These are phyloP conservation scores for Hypselothyrea guttata DNA, from an alignment of 2,888 invertebrate species.

Conservation along the genomic window DNA sequence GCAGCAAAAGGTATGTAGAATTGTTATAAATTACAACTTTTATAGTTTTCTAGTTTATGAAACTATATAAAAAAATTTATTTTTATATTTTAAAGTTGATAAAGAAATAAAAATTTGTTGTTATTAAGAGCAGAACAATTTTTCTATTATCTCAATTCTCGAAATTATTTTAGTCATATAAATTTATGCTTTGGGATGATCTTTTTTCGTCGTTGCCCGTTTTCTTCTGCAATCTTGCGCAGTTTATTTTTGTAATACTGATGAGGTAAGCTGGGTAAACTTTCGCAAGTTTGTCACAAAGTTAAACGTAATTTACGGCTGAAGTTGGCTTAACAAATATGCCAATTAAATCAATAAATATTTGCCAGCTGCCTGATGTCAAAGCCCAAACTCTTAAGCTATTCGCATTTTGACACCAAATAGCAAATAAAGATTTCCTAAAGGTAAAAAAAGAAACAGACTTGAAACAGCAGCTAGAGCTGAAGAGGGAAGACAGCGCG, in stretches of 20 bases:
- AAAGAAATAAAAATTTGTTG: too few relatives aligned
- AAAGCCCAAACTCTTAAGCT: conserved; percentile 16
- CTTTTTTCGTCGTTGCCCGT: too few relatives aligned
- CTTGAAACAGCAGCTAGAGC: conserved; percentile 19
- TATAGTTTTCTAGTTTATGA: too few relatives aligned
- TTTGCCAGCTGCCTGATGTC: conserved; percentile 55
- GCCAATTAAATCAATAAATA: conserved; percentile 69
- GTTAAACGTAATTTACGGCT: conserved; percentile 2
- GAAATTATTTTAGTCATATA: too few relatives aligned
- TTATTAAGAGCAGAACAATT: too few relatives aligned
- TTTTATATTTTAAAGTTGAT: too few relatives aligned
- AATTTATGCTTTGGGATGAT: too few relatives aligned
- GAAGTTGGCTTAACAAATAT: conserved; percentile 43
- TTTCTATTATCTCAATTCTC: too few relatives aligned
- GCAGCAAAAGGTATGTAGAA: conserved; percentile 58
- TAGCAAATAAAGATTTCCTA: conserved; percentile 60
- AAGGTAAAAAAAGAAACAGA: conserved; percentile 27
- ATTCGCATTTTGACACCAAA: conserved; percentile 65
- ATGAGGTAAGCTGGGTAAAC: conserved; percentile 18
- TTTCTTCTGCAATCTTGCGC: background rate
- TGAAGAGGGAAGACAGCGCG: conserved; percentile 28
- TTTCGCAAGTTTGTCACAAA: conserved; percentile 25
- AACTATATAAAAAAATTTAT: too few relatives aligned
- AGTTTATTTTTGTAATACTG: conserved; percentile 24
- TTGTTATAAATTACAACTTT: too few relatives aligned